Conservation (phyloP, 2,888 invertebrate species). For the Tipula vernalis region DNA sequence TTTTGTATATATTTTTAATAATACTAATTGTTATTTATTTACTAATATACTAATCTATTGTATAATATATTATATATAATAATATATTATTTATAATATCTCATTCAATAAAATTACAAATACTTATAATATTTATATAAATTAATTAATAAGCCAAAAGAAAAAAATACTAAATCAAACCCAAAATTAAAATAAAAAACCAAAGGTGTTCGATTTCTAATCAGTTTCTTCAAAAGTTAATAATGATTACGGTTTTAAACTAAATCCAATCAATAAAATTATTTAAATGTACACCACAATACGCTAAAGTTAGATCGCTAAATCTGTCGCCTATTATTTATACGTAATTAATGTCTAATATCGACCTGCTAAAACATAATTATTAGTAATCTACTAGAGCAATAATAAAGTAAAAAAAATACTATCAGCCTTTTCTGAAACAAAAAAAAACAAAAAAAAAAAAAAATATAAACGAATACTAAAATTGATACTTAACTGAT, state of each 20-base stretch:
- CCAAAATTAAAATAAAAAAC: not conserved
- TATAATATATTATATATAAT: not conserved
- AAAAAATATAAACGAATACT: not conserved
- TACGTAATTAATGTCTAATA: not conserved
- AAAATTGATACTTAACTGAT: not conserved
- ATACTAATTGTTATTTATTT: slow-evolving; percentile 8
- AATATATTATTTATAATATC: not conserved
- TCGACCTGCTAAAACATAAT: slow-evolving; percentile 1
- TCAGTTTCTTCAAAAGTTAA: not conserved
- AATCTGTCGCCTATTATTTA: not conserved
- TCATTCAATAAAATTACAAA: slow-evolving; percentile 10
- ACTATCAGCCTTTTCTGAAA: not conserved
- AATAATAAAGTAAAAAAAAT: not conserved
- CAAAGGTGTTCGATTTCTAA: not conserved
- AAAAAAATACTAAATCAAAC: not conserved
- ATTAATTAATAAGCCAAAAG: not conserved
- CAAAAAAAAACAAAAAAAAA: not conserved
- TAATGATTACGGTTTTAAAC: not conserved
- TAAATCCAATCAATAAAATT: not conserved
- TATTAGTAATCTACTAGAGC: not conserved
- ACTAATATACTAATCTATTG: slow-evolving; percentile 5
- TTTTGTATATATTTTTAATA: slow-evolving; percentile 7
- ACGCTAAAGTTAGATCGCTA: not conserved
- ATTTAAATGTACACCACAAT: not conserved
- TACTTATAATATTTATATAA: not conserved